These are phyloP conservation scores for Sylvia borin DNA, from an alignment of 2,797 vertebrate genomes.

Conservation along the genomic window DNA sequence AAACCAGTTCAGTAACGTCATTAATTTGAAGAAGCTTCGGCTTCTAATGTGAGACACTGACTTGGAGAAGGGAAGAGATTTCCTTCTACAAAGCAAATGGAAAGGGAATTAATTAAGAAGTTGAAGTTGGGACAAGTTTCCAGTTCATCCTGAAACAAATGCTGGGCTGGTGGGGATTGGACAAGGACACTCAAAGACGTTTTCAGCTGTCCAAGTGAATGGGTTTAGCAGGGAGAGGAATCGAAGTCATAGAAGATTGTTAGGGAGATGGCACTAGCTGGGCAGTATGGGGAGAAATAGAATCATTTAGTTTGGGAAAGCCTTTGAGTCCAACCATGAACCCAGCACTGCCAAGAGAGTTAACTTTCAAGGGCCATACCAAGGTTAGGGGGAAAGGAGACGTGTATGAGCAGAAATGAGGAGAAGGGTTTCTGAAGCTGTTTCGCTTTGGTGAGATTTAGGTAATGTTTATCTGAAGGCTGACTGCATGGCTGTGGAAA, in stretches of 20 bases:
- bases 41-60: background rate
- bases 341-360: background rate
- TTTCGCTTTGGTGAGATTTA: background rate
- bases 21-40: background rate
- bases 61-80: background rate
- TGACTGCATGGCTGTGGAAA: background rate
- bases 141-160: background rate
- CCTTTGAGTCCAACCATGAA: background rate
- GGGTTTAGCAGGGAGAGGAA: background rate
- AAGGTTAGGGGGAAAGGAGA: background rate
- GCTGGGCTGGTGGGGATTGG: background rate
- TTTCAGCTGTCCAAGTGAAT: background rate
- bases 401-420: background rate
- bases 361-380: background rate
- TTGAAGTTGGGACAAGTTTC: background rate
- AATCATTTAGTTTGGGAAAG: background rate
- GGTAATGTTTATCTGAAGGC: background rate
- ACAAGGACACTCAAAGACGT: background rate
- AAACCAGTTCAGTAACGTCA: background rate
- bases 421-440: constrained; percentile 7
- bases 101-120: background rate
- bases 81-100: background rate
- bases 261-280: background rate
- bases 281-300: background rate
- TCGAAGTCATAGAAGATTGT: background rate